Evolutionary conservation across 2,888 invertebrate species (phyloP), one percentile per base, ranked within the genome.

Genomic region (Ischnura elegans): DNA sequence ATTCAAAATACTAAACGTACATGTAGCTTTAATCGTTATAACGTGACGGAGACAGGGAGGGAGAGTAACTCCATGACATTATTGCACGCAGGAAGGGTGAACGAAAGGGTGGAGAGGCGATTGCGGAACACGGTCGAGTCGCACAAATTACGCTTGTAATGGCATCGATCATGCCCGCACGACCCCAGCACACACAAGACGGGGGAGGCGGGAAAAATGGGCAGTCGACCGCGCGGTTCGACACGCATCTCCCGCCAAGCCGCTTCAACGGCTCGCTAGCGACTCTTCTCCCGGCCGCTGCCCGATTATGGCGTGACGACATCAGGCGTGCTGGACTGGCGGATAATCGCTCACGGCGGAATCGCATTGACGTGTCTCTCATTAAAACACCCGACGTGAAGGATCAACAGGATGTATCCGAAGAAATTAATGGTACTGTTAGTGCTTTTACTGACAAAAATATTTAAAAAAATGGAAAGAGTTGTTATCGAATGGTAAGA

Each of bases 121-220:
- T 76, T 76, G 76, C 76, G 36, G 36, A 76, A 76, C 76, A 76
- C 76, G 76, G 76, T 76, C 36, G 76, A 36, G 36, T 36, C 76
- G 76, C 90, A 61, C 43, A 90, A 90, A 90, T 90, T 90, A 90
- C 90, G 21, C 42, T 43, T 43, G 90, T 90, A 90, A 90, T 90
- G 66, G 61, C 61, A 90, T 90, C 61, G 66, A 90, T 90, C 90
- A 61, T 16, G 76, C 36, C 36, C 36, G 16, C n/a, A 6, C 10
- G n/a, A 25, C 61, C 61, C 19, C 4, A 8, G 8, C n/a, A 61
- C 61, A 61, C 29, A 29, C 66, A 3, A 29, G 76, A 43, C 61
- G 43, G 61, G 42, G 6, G n/a, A 5, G 43, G 45, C 87, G 47
- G 42, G 42, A 51, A 51, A 51, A 51, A 43, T 16, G 61, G 43